Evolutionary conservation across 2,797 vertebrate genomes (phyloP), one percentile per base, ranked within the genome.

Genomic region (Brotula barbata): DNA sequence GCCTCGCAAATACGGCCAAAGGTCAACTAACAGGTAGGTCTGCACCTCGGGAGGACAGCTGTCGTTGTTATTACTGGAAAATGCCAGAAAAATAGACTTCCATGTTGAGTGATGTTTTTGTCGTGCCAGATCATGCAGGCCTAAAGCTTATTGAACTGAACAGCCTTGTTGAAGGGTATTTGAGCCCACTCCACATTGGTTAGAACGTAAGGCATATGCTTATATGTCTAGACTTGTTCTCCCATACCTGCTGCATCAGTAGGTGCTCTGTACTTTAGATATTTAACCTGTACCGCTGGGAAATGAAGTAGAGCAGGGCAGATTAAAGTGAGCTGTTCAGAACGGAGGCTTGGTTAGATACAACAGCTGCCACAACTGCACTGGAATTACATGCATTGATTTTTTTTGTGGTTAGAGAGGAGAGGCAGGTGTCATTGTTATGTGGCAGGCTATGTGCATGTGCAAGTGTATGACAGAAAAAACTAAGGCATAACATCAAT

Each of bases 181-280:
- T 33, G 31, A 78, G 31, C 67, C 68, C 54, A 20, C 40, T 75
- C 73, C 80, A 67, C 81, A 82, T 82, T 81, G 58, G 25, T 47
- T 62, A 54, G 59, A 76, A 64, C 77, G 62, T 66, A 59, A 75
- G 63, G 53, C 69, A 58, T 34, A 57, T 21, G 53, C 23, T 71
- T 64, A 77, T 84, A 77, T 79, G 87, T 75, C 83, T 49, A 39
- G 83, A 86, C 88, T 85, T 89, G 88, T 85, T 83, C 63, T 52
- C 37, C 73, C 87, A 89, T 88, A 84, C 84, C 80, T 87, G 68
- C 77, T 54, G 73, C 73, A 82, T 81, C 71, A 43, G 40, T 31
- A 57, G 56, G 44, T 56, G 61, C 56, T 58, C 65, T 56, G n/a
- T 62, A 31, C 52, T 47, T 28, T 28, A 64, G 60, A 51, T 58